Conservation (phyloP, 2,113 vertebrate genomes). For the Oryzias celebensis region DNA sequence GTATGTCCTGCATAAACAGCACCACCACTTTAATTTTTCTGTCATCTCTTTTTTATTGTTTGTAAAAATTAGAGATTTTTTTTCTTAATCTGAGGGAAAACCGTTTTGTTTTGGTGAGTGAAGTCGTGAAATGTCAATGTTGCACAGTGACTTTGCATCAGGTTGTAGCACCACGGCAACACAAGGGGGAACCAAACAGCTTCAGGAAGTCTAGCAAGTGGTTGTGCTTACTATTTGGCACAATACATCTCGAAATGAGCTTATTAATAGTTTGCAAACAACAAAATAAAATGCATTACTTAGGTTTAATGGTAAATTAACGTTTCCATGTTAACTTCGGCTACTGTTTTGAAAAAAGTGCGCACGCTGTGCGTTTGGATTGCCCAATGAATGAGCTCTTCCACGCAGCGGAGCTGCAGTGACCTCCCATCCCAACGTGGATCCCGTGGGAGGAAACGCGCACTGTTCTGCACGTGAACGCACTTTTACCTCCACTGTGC, state of each 20-base stretch:
- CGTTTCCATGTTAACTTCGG: too few relatives aligned
- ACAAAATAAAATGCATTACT: not conserved
- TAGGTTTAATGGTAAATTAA: too few relatives aligned
- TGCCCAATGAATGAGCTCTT: not conserved
- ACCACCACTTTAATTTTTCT: too few relatives aligned
- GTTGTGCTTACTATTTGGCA: not conserved
- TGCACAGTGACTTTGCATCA: too few relatives aligned
- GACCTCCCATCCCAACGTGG: not conserved
- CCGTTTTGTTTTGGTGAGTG: too few relatives aligned
- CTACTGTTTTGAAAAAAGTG: not conserved
- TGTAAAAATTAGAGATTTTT: too few relatives aligned
- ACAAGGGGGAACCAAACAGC: constrained; percentile 54
- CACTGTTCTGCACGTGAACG: constrained; percentile 14
- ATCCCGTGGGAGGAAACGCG: not conserved
- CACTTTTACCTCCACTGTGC: not conserved
- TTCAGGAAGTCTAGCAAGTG: not conserved
- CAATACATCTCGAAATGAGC: not conserved
- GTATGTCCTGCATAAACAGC: too few relatives aligned
- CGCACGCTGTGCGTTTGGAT: too few relatives aligned
- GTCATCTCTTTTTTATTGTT: too few relatives aligned
- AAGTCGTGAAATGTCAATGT: too few relatives aligned
- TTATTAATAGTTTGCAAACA: not conserved
- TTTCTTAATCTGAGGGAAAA: too few relatives aligned
- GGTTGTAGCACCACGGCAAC: constrained; percentile 8
- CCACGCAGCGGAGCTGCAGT: not conserved